phyloP scores from a whole-genome alignment of 2,888 invertebrate genomes.

The Lithosia quadra region DNA sequence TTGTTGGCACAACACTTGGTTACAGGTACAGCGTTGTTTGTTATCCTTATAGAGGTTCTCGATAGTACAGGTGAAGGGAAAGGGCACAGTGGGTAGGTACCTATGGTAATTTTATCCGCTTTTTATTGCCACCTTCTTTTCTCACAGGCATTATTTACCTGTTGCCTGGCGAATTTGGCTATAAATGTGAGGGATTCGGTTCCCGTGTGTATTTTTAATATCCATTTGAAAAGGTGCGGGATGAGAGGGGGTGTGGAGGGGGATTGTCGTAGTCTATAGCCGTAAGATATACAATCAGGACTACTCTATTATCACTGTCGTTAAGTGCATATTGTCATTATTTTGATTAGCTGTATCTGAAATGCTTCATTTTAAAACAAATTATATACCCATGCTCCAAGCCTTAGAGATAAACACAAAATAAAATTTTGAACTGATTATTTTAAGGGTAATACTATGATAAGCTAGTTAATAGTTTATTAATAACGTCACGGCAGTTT shows the following conservation, averaged over 20 bases:
- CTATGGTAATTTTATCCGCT: too few relatives aligned
- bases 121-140: too few relatives aligned
- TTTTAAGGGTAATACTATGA: conserved; percentile 5
- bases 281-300: neutral
- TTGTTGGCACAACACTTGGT: too few relatives aligned
- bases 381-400: neutral
- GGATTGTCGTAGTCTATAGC: neutral
- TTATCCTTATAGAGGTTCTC: too few relatives aligned
- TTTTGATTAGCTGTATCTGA: conserved; percentile 1
- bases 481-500: neutral
- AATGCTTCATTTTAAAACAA: conserved; percentile 2
- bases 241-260: too few relatives aligned
- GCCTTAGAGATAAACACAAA: neutral
- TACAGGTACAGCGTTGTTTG: too few relatives aligned
- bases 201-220: too few relatives aligned
- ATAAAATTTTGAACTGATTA: conserved; percentile 3
- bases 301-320: neutral
- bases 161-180: too few relatives aligned
- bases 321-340: conserved; percentile 1
- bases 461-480: conserved; percentile 4
- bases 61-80: too few relatives aligned
- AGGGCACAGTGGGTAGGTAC: too few relatives aligned
- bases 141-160: too few relatives aligned
- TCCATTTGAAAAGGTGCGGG: neutral
- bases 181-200: too few relatives aligned